Conservation (phyloP, 2,888 invertebrate species). For the Drosophila diplacantha region DNA sequence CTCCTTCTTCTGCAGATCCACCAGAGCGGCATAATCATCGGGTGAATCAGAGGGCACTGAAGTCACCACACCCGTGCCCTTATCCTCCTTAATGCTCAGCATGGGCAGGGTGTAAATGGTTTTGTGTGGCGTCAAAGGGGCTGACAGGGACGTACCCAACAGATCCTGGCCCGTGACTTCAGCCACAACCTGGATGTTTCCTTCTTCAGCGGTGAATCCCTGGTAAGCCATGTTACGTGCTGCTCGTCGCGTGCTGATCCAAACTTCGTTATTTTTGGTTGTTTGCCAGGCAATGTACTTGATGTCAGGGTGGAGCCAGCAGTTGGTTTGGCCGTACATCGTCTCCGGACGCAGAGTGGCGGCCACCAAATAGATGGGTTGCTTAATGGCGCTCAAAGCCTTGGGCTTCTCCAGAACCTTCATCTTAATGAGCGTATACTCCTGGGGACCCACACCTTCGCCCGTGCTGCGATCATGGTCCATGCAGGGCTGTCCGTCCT, state of each 20-base stretch:
- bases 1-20: constrained; percentile 96
- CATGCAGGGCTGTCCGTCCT: constrained; percentile 99
- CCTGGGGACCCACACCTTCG: constrained; percentile 98
- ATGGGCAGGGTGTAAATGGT: constrained; percentile 96
- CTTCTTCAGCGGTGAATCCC: constrained; percentile 89
- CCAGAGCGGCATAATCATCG: constrained; percentile 97
- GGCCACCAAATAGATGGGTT: constrained; percentile 84
- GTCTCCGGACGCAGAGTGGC: constrained; percentile 99
- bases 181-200: constrained; percentile 84
- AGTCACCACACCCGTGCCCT: constrained; percentile 98
- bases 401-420: constrained; percentile 81
- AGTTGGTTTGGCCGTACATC: constrained; percentile 99
- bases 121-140: constrained; percentile 90
- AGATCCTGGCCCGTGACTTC: constrained; percentile 87
- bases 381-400: constrained; percentile 79
- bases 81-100: constrained; percentile 98
- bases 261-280: constrained; percentile 84
- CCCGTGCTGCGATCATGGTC: constrained; percentile 98
- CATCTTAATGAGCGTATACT: constrained; percentile 98
- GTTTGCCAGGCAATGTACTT: constrained; percentile 92
- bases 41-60: constrained; percentile 99
- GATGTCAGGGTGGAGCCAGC: constrained; percentile 98
- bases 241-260: constrained; percentile 91
- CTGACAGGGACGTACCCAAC: constrained; percentile 88
- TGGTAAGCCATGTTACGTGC: constrained; percentile 98